Base-by-base conservation (phyloP, 1,140 invertebrate genomes). In the Drosophila mayri region DNA sequence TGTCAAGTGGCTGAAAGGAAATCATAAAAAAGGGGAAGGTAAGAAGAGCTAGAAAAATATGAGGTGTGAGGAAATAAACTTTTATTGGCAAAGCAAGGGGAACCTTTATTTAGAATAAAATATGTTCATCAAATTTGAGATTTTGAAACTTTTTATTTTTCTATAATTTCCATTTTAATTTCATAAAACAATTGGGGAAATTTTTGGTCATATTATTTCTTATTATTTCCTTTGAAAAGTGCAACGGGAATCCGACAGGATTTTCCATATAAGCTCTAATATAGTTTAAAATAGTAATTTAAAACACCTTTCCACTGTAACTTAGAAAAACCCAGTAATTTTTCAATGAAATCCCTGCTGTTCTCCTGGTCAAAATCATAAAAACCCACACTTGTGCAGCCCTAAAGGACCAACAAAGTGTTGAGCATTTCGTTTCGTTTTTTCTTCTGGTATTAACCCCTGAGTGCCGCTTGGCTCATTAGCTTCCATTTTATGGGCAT, bases 401-500 rank as follows among this genome's bases (percentile, higher is more conserved):
- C 35, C 2, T 37, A 22, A 37, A 22, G 32, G 8, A 4, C 50
- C 16, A 22, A 54, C 32, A 37, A 54, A 22, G 22, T 32, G 28
- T 41, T 61, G 8, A 10, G 11, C 18, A 0, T 18, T 20, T 25
- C 18, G 1, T 18, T 20, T 25, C 25, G 14, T 59, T 40, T 40
- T 46, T 46, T 7, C 22, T 46, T 14, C 7, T 12, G 43, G 40
- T 22, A 32, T 76, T 81, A 38, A 52, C 50, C 46, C 25, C 35
- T 43, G 46, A 76, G 77, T 73, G 63, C 52, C 16, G 41, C 59
- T 40, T 49, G 74, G 43, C 76, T 87, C 83, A 87, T 87, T 87
- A 88, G 83, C 66, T 76, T n/a, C 63, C 61, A 82, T 87, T 87
- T 87, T 68, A 60, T 64, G 61, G 59, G 55, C 47, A 65, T 83